Evolutionary conservation across 92 coral and sea anemone species (phyloP).

Genomic region (Palythoa grandiflora): DNA sequence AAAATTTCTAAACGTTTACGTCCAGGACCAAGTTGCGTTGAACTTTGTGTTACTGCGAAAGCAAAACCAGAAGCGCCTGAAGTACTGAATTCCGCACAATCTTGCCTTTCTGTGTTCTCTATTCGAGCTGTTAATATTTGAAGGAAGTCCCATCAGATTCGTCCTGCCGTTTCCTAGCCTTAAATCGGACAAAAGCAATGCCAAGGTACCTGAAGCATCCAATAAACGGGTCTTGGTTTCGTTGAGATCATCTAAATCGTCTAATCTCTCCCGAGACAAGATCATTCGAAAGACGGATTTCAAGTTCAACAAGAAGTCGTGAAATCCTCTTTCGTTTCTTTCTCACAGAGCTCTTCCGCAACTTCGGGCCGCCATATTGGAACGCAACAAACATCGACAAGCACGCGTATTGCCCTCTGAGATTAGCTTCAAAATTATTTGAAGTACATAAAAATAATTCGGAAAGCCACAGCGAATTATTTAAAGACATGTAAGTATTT

Average conservation of each 20-base stretch:
- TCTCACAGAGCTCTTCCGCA: conserved; percentile 12
- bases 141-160: background rate
- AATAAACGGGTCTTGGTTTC: conserved; percentile 20
- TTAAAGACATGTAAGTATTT: too few species aligned
- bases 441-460: conserved; percentile 1
- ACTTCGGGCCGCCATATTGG: conserved; percentile 33
- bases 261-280: background rate
- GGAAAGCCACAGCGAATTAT: background rate
- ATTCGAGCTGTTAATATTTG: background rate
- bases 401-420: background rate
- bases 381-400: background rate
- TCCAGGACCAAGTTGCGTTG: too few species aligned
- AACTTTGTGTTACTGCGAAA: too few species aligned
- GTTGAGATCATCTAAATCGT: conserved; percentile 25
- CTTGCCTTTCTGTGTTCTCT: background rate
- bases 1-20: conserved; percentile 57
- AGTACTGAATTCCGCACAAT: too few species aligned
- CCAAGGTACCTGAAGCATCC: conserved; percentile 27
- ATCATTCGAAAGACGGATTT: background rate
- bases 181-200: conserved; percentile 4
- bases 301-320: background rate
- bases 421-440: too few species aligned
- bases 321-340: conserved; percentile 42
- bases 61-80: too few species aligned
- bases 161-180: background rate